Evolutionary conservation across 2,888 invertebrate genomes (phyloP).

Genomic region (Teleogryllus oceanicus): DNA sequence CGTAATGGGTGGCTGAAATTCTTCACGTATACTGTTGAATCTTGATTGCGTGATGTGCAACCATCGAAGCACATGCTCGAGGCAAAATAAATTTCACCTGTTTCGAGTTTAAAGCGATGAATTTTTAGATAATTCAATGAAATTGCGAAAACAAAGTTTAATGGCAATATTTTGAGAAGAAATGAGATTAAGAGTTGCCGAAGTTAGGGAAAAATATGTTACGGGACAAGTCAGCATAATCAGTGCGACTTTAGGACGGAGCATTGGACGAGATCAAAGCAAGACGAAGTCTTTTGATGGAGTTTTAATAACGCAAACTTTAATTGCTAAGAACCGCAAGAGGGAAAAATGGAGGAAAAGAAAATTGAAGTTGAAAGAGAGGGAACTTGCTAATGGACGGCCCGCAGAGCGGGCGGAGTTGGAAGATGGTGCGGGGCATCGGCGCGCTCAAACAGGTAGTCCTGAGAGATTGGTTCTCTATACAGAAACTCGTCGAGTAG

Average conservation of each 20-base stretch:
- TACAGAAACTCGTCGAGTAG: no score
- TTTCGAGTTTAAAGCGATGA: no score
- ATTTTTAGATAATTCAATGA: not conserved
- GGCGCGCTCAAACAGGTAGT: no score
- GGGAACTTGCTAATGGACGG: not conserved
- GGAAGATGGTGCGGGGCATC: no score
- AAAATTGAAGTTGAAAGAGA: slow-evolving; percentile 11
- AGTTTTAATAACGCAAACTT: slow-evolving; percentile 18
- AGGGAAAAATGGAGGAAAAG: not conserved
- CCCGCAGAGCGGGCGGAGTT: no score
- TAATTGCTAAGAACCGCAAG: slow-evolving; percentile 18
- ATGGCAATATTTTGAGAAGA: not conserved
- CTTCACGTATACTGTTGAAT: no score
- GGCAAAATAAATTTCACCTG: no score
- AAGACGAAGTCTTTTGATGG: not conserved
- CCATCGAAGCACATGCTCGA: no score
- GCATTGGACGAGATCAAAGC: not conserved
- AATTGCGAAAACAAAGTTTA: not conserved
- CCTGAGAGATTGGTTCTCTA: no score
- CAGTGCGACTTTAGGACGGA: not conserved
- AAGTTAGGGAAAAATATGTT: not conserved
- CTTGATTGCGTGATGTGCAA: no score
- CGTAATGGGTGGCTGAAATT: no score
- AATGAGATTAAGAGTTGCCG: not conserved
- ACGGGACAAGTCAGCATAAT: slow-evolving; percentile 4